Evolutionary conservation across 2,797 vertebrate species (phyloP).

Genomic region (Falco columbarius): DNA sequence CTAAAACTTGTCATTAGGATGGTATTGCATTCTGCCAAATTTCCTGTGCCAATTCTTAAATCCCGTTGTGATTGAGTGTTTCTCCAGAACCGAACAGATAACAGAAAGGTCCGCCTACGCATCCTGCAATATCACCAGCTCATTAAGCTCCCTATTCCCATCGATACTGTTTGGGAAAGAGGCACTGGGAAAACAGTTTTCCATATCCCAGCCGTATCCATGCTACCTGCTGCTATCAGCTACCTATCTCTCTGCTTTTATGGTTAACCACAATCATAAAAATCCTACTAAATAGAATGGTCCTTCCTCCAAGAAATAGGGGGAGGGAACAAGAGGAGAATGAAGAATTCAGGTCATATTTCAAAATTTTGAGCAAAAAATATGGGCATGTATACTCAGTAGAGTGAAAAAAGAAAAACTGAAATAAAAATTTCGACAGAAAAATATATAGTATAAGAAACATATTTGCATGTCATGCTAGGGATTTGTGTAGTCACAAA

Average conservation of each 20-base stretch:
- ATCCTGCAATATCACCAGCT: neutral
- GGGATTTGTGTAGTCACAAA: neutral
- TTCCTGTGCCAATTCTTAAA: neutral
- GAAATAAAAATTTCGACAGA: neutral
- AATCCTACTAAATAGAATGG: neutral
- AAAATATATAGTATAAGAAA: neutral
- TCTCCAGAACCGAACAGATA: neutral
- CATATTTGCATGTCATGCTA: neutral
- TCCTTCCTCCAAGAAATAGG: neutral
- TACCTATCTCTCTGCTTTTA: neutral
- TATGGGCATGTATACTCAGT: neutral
- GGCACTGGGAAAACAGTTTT: neutral
- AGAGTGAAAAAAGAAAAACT: neutral
- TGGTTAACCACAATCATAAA: neutral
- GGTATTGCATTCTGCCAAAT: slow-evolving; percentile 3
- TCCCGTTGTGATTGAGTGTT: neutral
- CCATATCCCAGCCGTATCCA: neutral
- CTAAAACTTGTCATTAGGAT: slow-evolving; percentile 34
- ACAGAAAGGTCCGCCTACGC: neutral
- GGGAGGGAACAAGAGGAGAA: neutral
- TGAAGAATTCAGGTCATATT: neutral
- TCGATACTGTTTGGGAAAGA: neutral
- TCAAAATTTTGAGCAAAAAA: neutral
- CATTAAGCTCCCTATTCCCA: neutral
- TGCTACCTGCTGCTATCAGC: neutral